These are phyloP conservation scores for Plecotus auritus DNA, from an alignment of 2,113 vertebrate genomes.

Conservation along the genomic window DNA sequence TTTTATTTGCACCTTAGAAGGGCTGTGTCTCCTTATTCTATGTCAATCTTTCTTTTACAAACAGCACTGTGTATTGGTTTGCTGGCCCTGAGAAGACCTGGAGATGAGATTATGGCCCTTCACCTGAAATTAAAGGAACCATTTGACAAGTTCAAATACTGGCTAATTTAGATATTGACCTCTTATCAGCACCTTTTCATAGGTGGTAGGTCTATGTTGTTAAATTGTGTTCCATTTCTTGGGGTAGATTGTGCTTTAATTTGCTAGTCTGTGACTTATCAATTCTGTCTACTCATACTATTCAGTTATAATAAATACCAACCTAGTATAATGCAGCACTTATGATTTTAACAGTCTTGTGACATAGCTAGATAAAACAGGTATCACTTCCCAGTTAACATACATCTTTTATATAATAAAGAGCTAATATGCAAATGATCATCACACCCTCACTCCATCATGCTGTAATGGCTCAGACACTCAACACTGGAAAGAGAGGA, in stretches of 20 bases:
- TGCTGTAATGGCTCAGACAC: too few relatives aligned
- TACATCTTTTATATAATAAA: not conserved
- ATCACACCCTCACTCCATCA: too few relatives aligned
- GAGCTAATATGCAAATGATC: too few relatives aligned
- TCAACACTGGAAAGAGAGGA: too few relatives aligned
- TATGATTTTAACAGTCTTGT: not conserved
- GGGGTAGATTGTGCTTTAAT: not conserved
- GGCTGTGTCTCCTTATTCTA: not conserved
- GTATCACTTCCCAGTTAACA: not conserved
- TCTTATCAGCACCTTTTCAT: conserved; percentile 4
- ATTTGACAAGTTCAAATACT: conserved; percentile 15
- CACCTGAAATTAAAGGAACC: conserved; percentile 42
- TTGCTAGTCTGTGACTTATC: conserved; percentile 1
- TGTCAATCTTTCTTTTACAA: not conserved
- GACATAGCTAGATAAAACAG: not conserved
- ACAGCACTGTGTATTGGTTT: not conserved
- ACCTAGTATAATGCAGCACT: not conserved
- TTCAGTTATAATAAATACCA: not conserved
- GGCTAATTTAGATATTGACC: not conserved
- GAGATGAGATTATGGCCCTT: conserved; percentile 48
- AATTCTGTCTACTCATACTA: not conserved
- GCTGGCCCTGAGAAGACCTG: not conserved
- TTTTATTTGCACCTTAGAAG: not conserved
- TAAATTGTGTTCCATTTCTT: not conserved
- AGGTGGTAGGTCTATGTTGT: not conserved